These are phyloP conservation scores for Dendrocincla fuliginosa DNA, from an alignment of 2,797 vertebrate genomes.

Conservation along the genomic window DNA sequence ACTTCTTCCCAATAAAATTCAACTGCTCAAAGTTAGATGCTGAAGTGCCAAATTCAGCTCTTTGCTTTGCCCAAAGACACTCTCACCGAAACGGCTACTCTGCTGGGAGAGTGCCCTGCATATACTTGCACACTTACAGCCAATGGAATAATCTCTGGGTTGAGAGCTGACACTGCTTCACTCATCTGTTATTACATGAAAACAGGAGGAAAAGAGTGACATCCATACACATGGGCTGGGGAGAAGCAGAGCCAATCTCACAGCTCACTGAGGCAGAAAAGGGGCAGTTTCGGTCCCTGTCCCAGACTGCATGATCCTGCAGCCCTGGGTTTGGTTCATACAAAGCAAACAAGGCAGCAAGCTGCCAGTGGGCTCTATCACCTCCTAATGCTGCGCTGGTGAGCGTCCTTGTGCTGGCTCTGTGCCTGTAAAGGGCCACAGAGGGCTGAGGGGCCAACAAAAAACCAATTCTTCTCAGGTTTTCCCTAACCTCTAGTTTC, in stretches of 20 bases:
- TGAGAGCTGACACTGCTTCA: neutral
- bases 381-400: fast-evolving
- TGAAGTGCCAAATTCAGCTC: neutral
- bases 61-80: neutral
- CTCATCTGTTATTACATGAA: neutral
- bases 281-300: neutral
- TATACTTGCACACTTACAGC: neutral
- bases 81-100: neutral
- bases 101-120: neutral
- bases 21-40: neutral
- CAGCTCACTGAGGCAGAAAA: neutral
- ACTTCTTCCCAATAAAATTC: neutral
- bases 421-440: fast-evolving
- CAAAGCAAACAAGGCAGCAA: neutral
- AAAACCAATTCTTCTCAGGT: neutral
- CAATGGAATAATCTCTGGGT: fast-evolving
- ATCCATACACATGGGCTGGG: fast-evolving
- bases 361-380: neutral
- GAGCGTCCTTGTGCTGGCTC: fast-evolving
- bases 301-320: neutral
- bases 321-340: neutral
- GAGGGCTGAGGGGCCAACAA: neutral
- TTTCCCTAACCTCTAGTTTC: neutral
- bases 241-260: neutral
- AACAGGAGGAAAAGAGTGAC: neutral